Conservation (phyloP, 2,888 invertebrate species). For the Drosophila macrospina region DNA sequence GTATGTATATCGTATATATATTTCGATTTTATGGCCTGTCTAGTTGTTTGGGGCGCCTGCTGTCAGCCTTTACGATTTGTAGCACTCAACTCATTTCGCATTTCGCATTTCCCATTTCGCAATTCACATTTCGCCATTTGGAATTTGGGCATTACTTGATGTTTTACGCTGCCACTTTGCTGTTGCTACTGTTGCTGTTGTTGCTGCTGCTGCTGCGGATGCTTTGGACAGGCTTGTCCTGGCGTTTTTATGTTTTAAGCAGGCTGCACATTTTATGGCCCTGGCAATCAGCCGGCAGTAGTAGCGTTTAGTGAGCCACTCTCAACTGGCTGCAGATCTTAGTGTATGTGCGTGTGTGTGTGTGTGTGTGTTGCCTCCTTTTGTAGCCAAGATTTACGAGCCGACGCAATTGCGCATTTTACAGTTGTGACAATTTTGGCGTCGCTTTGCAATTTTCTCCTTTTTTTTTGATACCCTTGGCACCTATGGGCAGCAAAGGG, state of each 20-base stretch:
- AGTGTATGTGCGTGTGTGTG: conserved; percentile 12
- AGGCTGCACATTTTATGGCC: conserved; percentile 77
- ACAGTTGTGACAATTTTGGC: conserved; percentile 80
- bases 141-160: conserved; percentile 75
- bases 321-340: conserved; percentile 17
- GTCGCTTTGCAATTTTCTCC: conserved; percentile 67
- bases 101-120: conserved; percentile 60
- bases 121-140: conserved; percentile 71
- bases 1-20: conserved; percentile 4
- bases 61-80: conserved; percentile 73
- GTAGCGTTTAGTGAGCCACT: conserved; percentile 77
- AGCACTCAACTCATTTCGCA: conserved; percentile 80
- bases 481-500: not conserved
- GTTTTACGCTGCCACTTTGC: conserved; percentile 75
- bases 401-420: conserved; percentile 80
- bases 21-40: conserved; percentile 63
- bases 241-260: conserved; percentile 77
- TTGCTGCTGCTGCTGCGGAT: conserved; percentile 27
- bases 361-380: conserved; percentile 36
- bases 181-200: conserved; percentile 27
- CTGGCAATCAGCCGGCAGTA: conserved; percentile 63
- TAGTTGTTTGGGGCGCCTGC: conserved; percentile 58
- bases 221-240: conserved; percentile 55
- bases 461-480: conserved; percentile 8
- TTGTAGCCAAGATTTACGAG: conserved; percentile 72